Conservation (phyloP, 2,797 vertebrate genomes). For the Lepus oiostolus region DNA sequence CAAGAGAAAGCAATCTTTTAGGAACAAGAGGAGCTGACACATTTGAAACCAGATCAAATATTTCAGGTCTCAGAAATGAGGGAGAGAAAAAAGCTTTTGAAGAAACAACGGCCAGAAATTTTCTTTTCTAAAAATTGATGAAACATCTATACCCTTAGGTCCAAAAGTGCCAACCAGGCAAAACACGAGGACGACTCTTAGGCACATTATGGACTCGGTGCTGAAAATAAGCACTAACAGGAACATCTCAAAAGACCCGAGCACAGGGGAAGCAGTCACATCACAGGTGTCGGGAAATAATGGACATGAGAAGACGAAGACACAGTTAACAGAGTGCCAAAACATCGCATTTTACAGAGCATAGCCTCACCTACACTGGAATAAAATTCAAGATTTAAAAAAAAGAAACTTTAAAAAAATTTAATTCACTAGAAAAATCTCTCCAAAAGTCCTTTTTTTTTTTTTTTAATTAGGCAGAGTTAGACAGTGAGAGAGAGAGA, state of each 20-base stretch:
- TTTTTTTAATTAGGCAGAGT: too few species aligned
- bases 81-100: neutral
- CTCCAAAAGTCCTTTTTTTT: too few species aligned
- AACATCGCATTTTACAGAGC: too few species aligned
- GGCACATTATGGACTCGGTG: neutral
- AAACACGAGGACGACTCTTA: neutral
- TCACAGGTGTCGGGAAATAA: neutral
- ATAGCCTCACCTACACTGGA: too few species aligned
- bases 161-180: neutral
- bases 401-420: too few species aligned
- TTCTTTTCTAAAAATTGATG: neutral
- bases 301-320: neutral
- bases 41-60: neutral
- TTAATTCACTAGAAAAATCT: too few species aligned
- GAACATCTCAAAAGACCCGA: neutral
- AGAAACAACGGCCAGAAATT: neutral
- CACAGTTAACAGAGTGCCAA: neutral
- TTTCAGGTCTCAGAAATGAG: neutral
- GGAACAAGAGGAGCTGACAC: neutral
- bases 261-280: neutral
- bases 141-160: conserved; percentile 4
- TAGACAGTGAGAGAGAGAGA: too few species aligned
- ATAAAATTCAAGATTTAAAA: too few species aligned
- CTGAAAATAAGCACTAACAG: neutral
- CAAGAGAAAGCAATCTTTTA: neutral